Evolutionary conservation across 2,797 vertebrate genomes (phyloP).

Genomic region (Sebastes kiyomatsui): DNA sequence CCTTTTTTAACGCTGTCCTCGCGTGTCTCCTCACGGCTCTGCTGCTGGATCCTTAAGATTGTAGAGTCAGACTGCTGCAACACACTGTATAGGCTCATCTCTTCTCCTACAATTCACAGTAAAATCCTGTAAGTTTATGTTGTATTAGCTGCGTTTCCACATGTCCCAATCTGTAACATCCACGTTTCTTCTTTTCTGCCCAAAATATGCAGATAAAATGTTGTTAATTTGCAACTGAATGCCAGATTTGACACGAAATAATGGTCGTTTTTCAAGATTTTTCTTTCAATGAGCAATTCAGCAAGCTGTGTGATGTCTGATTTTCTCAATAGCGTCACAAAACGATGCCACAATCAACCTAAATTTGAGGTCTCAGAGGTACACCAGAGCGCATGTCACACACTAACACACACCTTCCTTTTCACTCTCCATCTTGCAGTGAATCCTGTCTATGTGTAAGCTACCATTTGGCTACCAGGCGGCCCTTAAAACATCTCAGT

Average conservation of each 20-base stretch:
- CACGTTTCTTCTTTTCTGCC: neutral
- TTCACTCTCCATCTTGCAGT: conserved; percentile 39
- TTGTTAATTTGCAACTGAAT: neutral
- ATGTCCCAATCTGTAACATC: neutral
- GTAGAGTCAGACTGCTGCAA: conserved; percentile 36
- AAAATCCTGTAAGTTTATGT: neutral
- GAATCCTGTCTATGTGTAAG: conserved; percentile 20
- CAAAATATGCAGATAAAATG: neutral
- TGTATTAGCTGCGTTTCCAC: neutral
- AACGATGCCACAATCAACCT: conserved; percentile 22
- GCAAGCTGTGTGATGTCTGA: neutral
- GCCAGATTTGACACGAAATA: neutral
- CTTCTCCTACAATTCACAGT: neutral
- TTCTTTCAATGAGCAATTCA: neutral
- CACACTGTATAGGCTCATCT: conserved; percentile 19
- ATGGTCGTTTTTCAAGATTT: neutral
- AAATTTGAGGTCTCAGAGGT: neutral
- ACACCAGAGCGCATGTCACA: conserved; percentile 35
- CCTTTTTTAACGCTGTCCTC: conserved; percentile 54
- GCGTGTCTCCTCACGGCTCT: conserved; percentile 44
- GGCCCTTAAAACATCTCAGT: conserved; percentile 5
- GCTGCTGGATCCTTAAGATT: conserved; percentile 49
- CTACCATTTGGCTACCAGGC: conserved; percentile 15
- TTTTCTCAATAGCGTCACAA: neutral
- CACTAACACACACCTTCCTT: conserved; percentile 33